A percentile compares a stretch with the other conserved stretches of the same genome.
phyloP scores from a whole-genome alignment of 2,113 vertebrate species.

The Sylvilagus bachmani region DNA sequence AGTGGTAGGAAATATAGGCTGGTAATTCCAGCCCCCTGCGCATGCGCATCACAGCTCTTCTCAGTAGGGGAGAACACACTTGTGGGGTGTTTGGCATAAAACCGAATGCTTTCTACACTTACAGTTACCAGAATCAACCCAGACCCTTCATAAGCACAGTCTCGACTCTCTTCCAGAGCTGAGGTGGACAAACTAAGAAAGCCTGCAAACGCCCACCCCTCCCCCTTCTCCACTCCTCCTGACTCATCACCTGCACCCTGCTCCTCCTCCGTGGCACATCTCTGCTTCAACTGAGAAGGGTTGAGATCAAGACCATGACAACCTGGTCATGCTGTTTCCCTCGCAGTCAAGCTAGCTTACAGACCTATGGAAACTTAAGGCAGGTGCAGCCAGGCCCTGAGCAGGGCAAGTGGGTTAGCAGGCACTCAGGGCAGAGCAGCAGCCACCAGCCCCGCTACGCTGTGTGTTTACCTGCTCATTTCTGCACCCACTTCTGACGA shows the following conservation, averaged over 20 bases:
- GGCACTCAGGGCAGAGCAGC: neutral
- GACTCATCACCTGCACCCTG: neutral
- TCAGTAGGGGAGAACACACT: neutral
- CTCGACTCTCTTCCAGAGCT: neutral
- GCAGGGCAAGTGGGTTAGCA: neutral
- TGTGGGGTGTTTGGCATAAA: neutral
- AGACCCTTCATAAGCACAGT: neutral
- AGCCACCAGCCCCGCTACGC: neutral
- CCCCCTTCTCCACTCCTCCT: constrained; percentile 16
- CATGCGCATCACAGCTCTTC: neutral
- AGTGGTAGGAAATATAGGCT: neutral
- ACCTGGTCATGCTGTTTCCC: neutral
- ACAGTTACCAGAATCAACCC: neutral
- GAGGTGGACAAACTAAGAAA: constrained; percentile 26
- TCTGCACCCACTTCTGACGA: neutral
- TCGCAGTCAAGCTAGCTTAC: neutral
- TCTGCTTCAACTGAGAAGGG: neutral
- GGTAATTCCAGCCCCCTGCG: neutral
- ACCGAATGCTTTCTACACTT: neutral
- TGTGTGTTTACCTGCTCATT: neutral
- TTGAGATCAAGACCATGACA: neutral
- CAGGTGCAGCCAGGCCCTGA: neutral
- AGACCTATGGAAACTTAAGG: rapidly evolving
- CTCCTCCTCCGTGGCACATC: neutral
- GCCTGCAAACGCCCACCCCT: neutral